Percentiles rank a stretch among this genome's conserved stretches.
phyloP scores from a whole-genome alignment of 2,888 invertebrate genomes.

The Himalopsyche anomala region DNA sequence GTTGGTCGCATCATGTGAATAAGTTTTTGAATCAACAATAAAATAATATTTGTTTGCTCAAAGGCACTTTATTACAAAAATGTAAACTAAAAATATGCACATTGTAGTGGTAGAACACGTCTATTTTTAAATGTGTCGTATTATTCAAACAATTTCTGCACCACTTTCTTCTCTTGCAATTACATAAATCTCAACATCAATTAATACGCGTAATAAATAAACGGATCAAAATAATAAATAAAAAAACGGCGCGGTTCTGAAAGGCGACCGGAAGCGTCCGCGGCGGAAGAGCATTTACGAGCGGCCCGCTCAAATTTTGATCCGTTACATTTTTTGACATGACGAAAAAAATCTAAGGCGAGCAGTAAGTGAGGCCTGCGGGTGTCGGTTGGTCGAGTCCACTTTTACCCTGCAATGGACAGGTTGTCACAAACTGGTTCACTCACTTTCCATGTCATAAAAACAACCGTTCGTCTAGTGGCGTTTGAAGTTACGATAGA shows the following conservation, averaged over 20 bases:
- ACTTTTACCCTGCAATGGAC: slow-evolving; percentile 64
- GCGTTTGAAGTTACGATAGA: slow-evolving; percentile 57
- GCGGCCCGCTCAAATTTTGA: slow-evolving; percentile 50
- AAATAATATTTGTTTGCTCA: too few relatives aligned
- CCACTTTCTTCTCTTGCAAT: slow-evolving; percentile 14
- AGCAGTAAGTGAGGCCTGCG: slow-evolving; percentile 5
- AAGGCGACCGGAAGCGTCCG: slow-evolving; percentile 42
- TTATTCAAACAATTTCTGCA: not conserved
- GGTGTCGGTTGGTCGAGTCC: slow-evolving; percentile 46
- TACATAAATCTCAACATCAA: slow-evolving; percentile 14
- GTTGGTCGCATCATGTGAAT: too few relatives aligned
- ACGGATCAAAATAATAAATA: slow-evolving; percentile 1
- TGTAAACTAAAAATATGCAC: too few relatives aligned
- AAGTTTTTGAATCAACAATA: too few relatives aligned
- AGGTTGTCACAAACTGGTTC: slow-evolving; percentile 65
- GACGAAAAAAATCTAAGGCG: slow-evolving; percentile 45
- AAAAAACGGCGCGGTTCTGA: slow-evolving; percentile 36
- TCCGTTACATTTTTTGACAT: slow-evolving; percentile 44
- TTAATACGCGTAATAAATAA: slow-evolving; percentile 32
- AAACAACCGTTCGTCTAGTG: slow-evolving; percentile 56
- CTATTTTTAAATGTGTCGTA: not conserved
- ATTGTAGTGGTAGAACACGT: too few relatives aligned
- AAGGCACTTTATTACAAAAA: too few relatives aligned
- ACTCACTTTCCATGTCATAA: slow-evolving; percentile 66
- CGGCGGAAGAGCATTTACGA: slow-evolving; percentile 40